A percentile compares a stretch with the other conserved stretches of the same genome.
These are phyloP conservation scores for Turritopsis dohrnii DNA, from an alignment of 30 jellyfish, hydroid and myxozoan species.

Conservation along the genomic window DNA sequence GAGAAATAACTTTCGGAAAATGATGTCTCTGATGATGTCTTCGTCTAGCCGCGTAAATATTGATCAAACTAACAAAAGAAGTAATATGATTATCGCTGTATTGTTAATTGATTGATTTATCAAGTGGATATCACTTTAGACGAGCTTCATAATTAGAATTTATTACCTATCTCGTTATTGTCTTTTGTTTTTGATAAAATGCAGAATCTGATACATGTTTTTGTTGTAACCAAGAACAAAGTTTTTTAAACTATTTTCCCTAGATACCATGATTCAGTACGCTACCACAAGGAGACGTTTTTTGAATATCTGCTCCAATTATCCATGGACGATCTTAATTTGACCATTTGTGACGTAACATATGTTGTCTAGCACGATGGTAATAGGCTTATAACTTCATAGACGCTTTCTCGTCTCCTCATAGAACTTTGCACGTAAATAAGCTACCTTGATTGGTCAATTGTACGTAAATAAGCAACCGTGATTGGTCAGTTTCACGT, in stretches of 20 bases:
- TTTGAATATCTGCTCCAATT: neutral
- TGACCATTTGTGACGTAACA: neutral
- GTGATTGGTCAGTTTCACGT: neutral
- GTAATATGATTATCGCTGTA: neutral
- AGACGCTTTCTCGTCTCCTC: neutral
- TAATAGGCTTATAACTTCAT: neutral
- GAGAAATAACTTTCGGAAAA: neutral
- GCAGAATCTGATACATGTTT: too few species aligned
- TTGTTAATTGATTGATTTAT: neutral
- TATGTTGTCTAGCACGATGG: neutral
- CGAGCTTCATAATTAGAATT: neutral
- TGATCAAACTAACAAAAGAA: neutral
- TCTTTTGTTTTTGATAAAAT: too few species aligned
- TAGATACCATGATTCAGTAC: too few species aligned
- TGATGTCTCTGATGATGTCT: neutral
- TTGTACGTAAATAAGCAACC: neutral
- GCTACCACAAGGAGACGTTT: too few species aligned
- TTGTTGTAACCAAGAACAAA: too few species aligned
- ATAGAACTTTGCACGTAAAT: neutral
- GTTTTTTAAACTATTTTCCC: too few species aligned
- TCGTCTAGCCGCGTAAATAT: neutral
- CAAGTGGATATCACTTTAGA: neutral
- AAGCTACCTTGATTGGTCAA: neutral
- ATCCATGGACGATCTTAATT: neutral
- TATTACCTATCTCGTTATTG: neutral